phyloP scores from a whole-genome alignment of 2,113 vertebrate species.

The rabbit (Oryctolagus cuniculus) region DNA sequence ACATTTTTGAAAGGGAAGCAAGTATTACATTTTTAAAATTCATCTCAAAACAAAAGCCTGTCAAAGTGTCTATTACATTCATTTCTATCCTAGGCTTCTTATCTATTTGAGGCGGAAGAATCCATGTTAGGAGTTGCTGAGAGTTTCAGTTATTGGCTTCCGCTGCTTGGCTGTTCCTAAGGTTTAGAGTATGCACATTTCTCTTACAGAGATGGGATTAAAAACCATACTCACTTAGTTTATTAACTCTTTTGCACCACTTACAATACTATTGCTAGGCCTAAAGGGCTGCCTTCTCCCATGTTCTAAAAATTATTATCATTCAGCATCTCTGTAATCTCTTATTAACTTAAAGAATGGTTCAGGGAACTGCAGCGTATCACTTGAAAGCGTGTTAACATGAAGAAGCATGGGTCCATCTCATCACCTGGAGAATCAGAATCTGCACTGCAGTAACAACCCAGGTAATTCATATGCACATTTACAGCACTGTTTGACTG shows the following conservation, averaged over 20 bases:
- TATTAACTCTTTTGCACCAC: neutral
- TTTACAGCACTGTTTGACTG: neutral
- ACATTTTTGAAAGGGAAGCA: constrained; percentile 8
- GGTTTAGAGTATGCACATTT: neutral
- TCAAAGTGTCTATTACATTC: neutral
- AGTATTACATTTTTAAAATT: neutral
- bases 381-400: neutral
- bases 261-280: neutral
- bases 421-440: neutral
- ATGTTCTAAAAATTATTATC: neutral
- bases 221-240: neutral
- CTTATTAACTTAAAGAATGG: neutral
- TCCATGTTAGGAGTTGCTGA: neutral
- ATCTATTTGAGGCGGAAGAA: neutral
- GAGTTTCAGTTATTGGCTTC: neutral
- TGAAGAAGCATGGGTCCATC: neutral
- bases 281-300: neutral
- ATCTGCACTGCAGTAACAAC: neutral
- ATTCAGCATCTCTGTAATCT: neutral
- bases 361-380: neutral
- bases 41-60: neutral
- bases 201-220: neutral
- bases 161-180: neutral
- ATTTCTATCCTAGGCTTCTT: neutral
- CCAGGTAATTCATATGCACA: neutral